A percentile compares a stretch with the other conserved stretches of the same genome.
Conservation (phyloP, 2,113 vertebrate genomes). For the Otus sunia region DNA sequence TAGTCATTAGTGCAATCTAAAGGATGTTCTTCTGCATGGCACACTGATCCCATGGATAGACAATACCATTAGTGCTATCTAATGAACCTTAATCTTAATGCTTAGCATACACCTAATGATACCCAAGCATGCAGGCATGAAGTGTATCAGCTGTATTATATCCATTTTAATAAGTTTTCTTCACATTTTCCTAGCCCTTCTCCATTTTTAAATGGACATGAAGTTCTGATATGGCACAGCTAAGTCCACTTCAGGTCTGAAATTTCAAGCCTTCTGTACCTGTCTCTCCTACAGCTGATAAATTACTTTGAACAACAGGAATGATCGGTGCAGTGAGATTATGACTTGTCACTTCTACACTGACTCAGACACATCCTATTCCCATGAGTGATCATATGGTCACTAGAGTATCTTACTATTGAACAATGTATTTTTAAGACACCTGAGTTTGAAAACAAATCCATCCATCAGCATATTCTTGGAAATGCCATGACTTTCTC, state of each 20-base stretch:
- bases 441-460: neutral
- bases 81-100: neutral
- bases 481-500: neutral
- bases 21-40: neutral
- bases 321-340: neutral
- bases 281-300: neutral
- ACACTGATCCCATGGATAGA: neutral
- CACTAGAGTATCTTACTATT: neutral
- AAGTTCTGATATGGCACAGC: neutral
- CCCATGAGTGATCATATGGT: neutral
- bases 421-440: neutral
- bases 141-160: neutral
- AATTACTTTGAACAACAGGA: neutral
- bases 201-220: neutral
- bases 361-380: neutral
- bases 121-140: neutral
- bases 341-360: neutral
- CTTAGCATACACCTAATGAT: neutral
- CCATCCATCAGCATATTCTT: neutral
- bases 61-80: neutral
- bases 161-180: neutral
- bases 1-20: neutral
- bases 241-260: neutral
- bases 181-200: neutral
- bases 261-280: neutral